Evolutionary conservation across 2,888 invertebrate species (phyloP).

Genomic region (Agriopis marginaria): DNA sequence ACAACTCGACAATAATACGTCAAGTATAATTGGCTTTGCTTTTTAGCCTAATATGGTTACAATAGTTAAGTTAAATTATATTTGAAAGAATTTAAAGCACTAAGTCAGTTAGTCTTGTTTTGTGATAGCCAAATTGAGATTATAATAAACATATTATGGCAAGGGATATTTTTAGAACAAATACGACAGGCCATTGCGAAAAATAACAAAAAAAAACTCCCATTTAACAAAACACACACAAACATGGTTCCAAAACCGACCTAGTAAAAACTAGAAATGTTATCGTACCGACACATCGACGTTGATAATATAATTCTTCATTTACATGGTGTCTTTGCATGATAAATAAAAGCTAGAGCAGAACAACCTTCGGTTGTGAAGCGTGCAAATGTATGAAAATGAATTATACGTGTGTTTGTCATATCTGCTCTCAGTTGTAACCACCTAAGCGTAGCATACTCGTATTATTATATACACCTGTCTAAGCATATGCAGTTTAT

Average conservation of each 20-base stretch:
- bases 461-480: not conserved
- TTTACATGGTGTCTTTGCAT: conserved; percentile 38
- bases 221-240: not conserved
- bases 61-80: not conserved
- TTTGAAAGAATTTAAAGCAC: not conserved
- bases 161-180: not conserved
- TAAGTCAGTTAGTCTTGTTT: not conserved
- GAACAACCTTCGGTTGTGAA: conserved; percentile 33
- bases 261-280: conserved; percentile 11
- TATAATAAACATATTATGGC: not conserved
- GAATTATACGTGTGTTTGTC: conserved; percentile 22
- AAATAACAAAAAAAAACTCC: not conserved
- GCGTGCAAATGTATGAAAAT: conserved; percentile 40
- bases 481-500: not conserved
- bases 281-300: conserved; percentile 14
- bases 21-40: not conserved
- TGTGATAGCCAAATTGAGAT: not conserved
- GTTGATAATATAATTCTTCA: conserved; percentile 29
- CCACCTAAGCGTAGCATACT: conserved; percentile 19
- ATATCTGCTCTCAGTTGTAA: conserved; percentile 20
- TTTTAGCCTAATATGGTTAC: not conserved
- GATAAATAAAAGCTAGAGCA: conserved; percentile 33
- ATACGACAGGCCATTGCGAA: too few species aligned
- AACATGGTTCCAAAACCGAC: not conserved
- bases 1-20: not conserved